A percentile compares a stretch with the other conserved stretches of the same genome.
Evolutionary conservation across 2,113 vertebrate genomes (phyloP).

Genomic region (Syngnathus floridae): DNA sequence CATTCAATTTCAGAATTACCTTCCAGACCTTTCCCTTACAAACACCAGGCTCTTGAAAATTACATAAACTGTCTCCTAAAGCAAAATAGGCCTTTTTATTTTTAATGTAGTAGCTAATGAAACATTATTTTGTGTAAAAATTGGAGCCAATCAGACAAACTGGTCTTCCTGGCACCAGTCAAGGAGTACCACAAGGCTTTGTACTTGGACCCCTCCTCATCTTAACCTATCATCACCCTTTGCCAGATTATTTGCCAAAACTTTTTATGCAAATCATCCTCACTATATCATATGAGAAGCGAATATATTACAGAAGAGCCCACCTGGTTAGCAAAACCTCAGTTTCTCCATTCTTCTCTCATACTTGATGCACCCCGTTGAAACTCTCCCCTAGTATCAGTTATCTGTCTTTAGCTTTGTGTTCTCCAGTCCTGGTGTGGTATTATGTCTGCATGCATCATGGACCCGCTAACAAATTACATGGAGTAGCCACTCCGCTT

Average conservation of each 20-base stretch:
- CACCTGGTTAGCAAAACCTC: constrained; percentile 6
- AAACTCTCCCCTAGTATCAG: constrained; percentile 11
- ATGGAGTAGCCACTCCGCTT: constrained; percentile 67
- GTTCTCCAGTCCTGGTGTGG: constrained; percentile 42
- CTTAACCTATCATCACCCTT: neutral
- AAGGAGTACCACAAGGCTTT: neutral
- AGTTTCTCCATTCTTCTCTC: constrained; percentile 9
- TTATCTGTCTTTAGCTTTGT: constrained; percentile 23
- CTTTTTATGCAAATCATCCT: constrained; percentile 13
- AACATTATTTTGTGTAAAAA: constrained; percentile 56
- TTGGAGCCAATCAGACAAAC: constrained; percentile 48
- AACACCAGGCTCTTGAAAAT: constrained; percentile 19
- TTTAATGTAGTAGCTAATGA: constrained; percentile 5
- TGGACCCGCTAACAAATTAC: constrained; percentile 69
- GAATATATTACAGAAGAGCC: constrained; percentile 1
- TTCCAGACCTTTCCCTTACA: constrained; percentile 5
- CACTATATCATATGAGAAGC: neutral
- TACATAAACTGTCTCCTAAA: constrained; percentile 16
- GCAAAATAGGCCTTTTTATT: constrained; percentile 22
- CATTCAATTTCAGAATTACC: constrained; percentile 28
- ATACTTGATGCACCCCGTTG: neutral
- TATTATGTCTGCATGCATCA: constrained; percentile 68
- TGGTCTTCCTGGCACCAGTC: neutral
- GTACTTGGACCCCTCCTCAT: neutral
- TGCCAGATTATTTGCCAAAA: too few relatives aligned